Evolutionary conservation across 2,888 invertebrate species (phyloP).

Genomic region (Strigamia crassipes): DNA sequence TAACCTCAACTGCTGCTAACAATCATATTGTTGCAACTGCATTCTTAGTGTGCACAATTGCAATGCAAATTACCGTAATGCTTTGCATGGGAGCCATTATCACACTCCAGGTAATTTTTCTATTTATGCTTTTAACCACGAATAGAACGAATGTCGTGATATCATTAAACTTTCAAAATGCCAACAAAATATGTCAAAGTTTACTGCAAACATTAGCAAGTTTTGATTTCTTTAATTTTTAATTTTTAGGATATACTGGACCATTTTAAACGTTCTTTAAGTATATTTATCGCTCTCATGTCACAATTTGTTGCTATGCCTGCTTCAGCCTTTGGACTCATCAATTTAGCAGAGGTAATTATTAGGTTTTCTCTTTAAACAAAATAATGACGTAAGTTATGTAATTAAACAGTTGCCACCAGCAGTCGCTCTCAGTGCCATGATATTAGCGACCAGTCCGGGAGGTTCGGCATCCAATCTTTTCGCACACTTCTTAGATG

Average conservation of each 20-base stretch:
- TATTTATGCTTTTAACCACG: too few species aligned
- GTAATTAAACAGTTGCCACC: neutral
- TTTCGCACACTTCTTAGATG: neutral
- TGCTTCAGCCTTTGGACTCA: neutral
- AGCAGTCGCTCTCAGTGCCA: neutral
- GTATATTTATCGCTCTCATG: neutral
- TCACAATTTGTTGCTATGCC: neutral
- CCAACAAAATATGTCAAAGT: too few species aligned
- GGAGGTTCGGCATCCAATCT: slow-evolving; percentile 12
- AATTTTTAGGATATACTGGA: neutral
- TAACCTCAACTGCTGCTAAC: too few species aligned
- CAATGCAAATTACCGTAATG: neutral
- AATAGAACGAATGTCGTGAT: neutral
- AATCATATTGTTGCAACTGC: too few species aligned
- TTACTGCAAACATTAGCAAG: too few species aligned
- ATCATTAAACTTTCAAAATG: neutral
- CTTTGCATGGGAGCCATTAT: neutral
- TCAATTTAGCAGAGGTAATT: neutral
- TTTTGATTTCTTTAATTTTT: neutral
- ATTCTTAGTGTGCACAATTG: too few species aligned
- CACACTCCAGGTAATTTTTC: neutral
- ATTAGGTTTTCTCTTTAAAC: neutral
- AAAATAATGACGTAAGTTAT: neutral
- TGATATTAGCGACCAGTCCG: neutral
- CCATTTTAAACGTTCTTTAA: neutral